Conservation (phyloP, 2,113 vertebrate species). For the Gymnogyps californianus region DNA sequence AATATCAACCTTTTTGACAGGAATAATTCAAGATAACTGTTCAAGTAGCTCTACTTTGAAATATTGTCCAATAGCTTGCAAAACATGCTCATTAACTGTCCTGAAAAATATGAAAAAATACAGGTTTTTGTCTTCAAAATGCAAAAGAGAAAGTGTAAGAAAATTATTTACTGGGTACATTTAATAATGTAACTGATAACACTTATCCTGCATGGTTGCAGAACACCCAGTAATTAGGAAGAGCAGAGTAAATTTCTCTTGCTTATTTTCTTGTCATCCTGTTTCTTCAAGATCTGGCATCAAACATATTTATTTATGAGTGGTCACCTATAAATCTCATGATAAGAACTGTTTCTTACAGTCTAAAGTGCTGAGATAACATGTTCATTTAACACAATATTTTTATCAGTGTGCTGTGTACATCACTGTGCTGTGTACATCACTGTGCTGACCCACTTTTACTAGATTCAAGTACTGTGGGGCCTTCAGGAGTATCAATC, state of each 20-base stretch:
- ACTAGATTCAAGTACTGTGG: not conserved
- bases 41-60: not conserved
- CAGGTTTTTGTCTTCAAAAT: not conserved
- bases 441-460: not conserved
- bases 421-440: not conserved
- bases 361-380: not conserved
- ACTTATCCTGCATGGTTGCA: not conserved
- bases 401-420: not conserved
- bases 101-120: not conserved
- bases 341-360: not conserved
- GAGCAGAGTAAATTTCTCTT: not conserved
- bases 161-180: not conserved
- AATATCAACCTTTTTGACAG: not conserved
- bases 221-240: not conserved
- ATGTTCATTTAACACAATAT: not conserved
- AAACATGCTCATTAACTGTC: not conserved
- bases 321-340: not conserved
- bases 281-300: not conserved
- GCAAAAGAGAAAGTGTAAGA: not conserved
- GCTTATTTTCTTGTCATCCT: not conserved
- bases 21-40: not conserved
- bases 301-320: not conserved
- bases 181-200: not conserved
- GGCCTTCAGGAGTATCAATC: not conserved
- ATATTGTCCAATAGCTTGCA: not conserved